phyloP scores from a whole-genome alignment of 2,888 invertebrate genomes.

The Andrena bicolor region DNA sequence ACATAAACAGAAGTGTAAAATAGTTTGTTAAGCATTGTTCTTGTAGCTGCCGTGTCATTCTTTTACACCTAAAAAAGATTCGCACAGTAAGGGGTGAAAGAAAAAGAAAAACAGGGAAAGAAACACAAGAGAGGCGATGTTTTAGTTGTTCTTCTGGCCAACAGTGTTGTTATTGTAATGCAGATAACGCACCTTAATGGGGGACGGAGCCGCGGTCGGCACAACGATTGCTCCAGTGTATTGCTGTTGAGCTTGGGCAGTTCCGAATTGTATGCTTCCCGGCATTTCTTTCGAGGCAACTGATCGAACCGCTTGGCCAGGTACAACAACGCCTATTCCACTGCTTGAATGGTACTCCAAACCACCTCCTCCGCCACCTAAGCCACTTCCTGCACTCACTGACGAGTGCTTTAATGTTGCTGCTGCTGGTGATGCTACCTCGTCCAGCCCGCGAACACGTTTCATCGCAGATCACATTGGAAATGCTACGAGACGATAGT shows the following conservation, averaged over 20 bases:
- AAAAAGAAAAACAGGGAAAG: neutral
- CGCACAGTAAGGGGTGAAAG: neutral
- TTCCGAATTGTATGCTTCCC: slow-evolving; percentile 84
- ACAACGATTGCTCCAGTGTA: slow-evolving; percentile 84
- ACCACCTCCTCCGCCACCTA: slow-evolving; percentile 79
- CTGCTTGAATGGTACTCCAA: slow-evolving; percentile 84
- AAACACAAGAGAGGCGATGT: neutral
- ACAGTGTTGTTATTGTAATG: slow-evolving; percentile 17
- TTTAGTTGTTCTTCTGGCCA: neutral
- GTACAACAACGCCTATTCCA: slow-evolving; percentile 81
- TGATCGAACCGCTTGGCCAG: slow-evolving; percentile 83
- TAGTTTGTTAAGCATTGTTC: no score
- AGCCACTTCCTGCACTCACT: slow-evolving; percentile 84
- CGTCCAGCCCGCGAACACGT: slow-evolving; percentile 86
- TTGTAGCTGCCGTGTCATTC: no score
- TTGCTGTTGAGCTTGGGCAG: slow-evolving; percentile 82
- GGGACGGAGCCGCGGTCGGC: slow-evolving; percentile 82
- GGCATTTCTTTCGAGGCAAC: slow-evolving; percentile 84
- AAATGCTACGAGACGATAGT: slow-evolving; percentile 84
- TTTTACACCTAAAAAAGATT: neutral
- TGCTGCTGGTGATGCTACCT: slow-evolving; percentile 84
- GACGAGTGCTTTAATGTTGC: slow-evolving; percentile 86
- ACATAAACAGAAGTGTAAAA: neutral
- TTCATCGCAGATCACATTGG: slow-evolving; percentile 90
- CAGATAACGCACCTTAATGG: slow-evolving; percentile 80